Evolutionary conservation across 2,797 vertebrate species (phyloP).

Genomic region (Sebastes itinus): DNA sequence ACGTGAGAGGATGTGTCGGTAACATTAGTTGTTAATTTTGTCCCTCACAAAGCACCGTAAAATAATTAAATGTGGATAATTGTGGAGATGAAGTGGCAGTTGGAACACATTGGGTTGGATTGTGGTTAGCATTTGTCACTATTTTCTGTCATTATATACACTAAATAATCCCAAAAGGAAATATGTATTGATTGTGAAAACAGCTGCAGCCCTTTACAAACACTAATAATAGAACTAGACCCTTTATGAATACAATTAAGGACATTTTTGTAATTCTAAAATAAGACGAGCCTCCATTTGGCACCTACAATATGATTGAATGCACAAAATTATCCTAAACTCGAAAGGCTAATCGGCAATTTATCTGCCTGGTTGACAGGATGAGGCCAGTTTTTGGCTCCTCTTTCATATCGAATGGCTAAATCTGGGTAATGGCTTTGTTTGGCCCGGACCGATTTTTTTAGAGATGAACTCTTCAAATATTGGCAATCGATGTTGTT

Average conservation of each 20-base stretch:
- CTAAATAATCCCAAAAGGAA: background rate
- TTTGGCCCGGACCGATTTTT: conserved; percentile 18
- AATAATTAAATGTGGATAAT: background rate
- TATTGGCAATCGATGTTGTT: conserved; percentile 42
- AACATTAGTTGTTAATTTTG: too few relatives aligned
- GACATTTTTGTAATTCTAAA: conserved; percentile 24
- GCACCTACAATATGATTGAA: conserved; percentile 43
- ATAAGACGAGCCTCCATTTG: conserved; percentile 26
- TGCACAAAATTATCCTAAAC: conserved; percentile 46
- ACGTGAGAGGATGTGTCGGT: too few relatives aligned
- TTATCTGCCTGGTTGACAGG: conserved; percentile 36
- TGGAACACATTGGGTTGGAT: background rate
- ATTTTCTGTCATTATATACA: background rate
- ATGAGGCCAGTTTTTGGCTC: conserved; percentile 32
- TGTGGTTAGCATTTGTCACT: background rate
- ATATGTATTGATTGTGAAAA: background rate
- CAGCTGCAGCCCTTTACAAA: background rate
- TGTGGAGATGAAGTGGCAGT: background rate
- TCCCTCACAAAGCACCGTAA: too few relatives aligned
- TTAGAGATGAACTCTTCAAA: conserved; percentile 28
- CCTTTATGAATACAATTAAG: background rate
- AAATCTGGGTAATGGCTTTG: conserved; percentile 28
- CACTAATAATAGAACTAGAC: background rate
- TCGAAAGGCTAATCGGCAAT: conserved; percentile 52
- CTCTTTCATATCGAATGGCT: conserved; percentile 2